phyloP scores from a whole-genome alignment of 2,113 vertebrate genomes.

The Eleginops maclovinus region DNA sequence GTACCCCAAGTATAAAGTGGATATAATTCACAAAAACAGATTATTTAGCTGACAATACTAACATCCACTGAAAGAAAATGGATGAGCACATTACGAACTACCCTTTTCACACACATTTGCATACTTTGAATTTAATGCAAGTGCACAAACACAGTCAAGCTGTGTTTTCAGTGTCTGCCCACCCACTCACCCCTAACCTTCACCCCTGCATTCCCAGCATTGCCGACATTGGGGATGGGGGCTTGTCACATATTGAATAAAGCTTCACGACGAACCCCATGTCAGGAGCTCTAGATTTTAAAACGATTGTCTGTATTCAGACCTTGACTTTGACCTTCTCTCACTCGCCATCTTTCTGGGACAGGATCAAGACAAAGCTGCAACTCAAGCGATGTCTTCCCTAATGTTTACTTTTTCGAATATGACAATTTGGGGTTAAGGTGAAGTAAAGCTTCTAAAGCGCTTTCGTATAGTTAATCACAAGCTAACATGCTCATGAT shows the following conservation, averaged over 20 bases:
- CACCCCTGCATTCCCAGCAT: slow-evolving; percentile 68
- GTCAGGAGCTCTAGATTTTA: slow-evolving; percentile 2
- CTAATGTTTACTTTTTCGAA: neutral
- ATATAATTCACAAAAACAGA: neutral
- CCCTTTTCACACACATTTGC: neutral
- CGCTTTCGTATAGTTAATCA: too few relatives aligned
- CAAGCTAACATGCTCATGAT: too few relatives aligned
- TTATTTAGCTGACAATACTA: neutral
- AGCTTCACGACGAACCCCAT: slow-evolving; percentile 42
- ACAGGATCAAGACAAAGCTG: slow-evolving; percentile 34
- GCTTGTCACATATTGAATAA: slow-evolving; percentile 64
- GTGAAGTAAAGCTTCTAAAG: neutral
- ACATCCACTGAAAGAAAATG: neutral
- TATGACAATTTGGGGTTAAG: neutral
- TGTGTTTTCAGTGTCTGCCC: slow-evolving; percentile 64
- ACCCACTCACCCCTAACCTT: slow-evolving; percentile 68
- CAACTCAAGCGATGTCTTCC: slow-evolving; percentile 5
- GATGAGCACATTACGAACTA: neutral
- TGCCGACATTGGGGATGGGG: slow-evolving; percentile 46
- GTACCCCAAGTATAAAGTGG: neutral
- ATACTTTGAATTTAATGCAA: slow-evolving; percentile 27
- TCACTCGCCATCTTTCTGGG: slow-evolving; percentile 25
- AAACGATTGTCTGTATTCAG: slow-evolving; percentile 25
- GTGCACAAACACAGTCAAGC: slow-evolving; percentile 53
- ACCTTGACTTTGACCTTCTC: slow-evolving; percentile 79